Percentiles rank a stretch among this genome's conserved stretches.
These are phyloP conservation scores for Lepus oiostolus DNA, from an alignment of 2,797 vertebrate species.

Conservation along the genomic window DNA sequence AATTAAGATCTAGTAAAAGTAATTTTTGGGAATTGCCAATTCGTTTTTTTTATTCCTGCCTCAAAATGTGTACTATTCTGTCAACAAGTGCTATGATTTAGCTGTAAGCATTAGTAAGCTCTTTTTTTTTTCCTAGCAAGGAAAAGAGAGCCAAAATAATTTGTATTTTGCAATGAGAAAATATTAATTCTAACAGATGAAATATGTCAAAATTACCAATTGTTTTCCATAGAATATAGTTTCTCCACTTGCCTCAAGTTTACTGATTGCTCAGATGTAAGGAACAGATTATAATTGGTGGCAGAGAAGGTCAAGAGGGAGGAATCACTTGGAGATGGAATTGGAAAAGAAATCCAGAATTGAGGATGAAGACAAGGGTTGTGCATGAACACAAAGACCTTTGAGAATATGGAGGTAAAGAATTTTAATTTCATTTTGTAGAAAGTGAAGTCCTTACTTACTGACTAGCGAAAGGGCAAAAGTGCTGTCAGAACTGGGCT, in stretches of 20 bases:
- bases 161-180: background rate
- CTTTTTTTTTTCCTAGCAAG: background rate
- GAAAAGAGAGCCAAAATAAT: background rate
- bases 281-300: background rate
- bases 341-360: background rate
- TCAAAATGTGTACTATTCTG: background rate
- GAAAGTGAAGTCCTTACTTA: background rate
- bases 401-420: background rate
- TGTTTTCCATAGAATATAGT: background rate
- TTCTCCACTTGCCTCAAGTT: background rate
- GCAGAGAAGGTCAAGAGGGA: background rate
- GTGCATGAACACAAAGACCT: background rate
- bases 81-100: background rate
- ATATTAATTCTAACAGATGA: slow-evolving; percentile 4
- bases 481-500: background rate
- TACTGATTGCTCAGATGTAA: background rate
- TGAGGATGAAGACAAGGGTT: background rate
- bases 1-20: background rate
- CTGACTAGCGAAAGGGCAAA: background rate
- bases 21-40: background rate
- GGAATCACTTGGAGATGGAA: background rate
- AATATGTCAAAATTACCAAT: background rate
- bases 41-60: background rate
- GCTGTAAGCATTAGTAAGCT: background rate
- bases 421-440: slow-evolving; percentile 26